Percentiles rank a stretch among this genome's conserved stretches.
Evolutionary conservation across 2,888 invertebrate species (phyloP).

Genomic region (Leptarthrus brevirostris): DNA sequence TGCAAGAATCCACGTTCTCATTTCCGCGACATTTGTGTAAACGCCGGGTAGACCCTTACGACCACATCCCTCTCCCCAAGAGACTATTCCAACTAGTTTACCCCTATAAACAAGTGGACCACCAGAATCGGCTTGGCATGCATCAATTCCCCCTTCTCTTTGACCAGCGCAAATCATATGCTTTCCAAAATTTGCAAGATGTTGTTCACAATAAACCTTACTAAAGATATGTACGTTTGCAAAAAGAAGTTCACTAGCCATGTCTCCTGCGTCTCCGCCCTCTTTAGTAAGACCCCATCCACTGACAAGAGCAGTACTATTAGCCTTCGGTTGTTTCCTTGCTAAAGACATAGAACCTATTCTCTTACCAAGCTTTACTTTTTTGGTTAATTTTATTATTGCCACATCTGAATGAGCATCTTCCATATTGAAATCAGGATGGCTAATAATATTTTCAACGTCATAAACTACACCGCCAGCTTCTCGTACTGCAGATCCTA

Average conservation of each 20-base stretch:
- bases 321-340: not conserved
- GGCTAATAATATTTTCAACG: not conserved
- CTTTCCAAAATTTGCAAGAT: not conserved
- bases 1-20: not conserved
- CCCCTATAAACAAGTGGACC: not conserved
- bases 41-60: not conserved
- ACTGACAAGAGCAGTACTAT: not conserved
- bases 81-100: not conserved
- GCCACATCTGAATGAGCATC: not conserved
- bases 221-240: not conserved
- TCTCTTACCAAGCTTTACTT: not conserved
- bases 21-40: not conserved
- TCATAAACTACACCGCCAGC: not conserved
- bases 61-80: not conserved
- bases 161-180: conserved; percentile 15
- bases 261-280: not conserved
- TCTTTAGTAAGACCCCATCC: conserved; percentile 4
- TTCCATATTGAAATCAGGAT: not conserved
- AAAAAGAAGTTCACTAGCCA: not conserved
- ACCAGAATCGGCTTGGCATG: conserved; percentile 1
- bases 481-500: not conserved
- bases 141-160: not conserved
- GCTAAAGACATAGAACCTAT: not conserved
- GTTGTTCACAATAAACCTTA: not conserved
- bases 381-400: not conserved